Evolutionary conservation across 2,797 vertebrate genomes (phyloP).

Genomic region (Chromobotia macracanthus): DNA sequence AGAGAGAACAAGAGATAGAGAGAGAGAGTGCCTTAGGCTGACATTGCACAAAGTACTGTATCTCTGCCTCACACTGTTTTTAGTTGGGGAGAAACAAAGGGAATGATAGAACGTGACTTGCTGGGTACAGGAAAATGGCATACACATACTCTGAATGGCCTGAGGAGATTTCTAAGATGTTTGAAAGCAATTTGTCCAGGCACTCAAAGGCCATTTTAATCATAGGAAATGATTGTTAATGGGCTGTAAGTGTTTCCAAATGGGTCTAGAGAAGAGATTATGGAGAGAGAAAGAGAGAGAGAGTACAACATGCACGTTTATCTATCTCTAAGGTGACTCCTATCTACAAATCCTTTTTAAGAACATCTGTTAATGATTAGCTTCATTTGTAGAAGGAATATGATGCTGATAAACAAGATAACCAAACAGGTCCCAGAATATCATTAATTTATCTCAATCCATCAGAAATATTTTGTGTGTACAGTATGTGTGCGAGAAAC

Average conservation of each 20-base stretch:
- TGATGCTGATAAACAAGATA: not conserved
- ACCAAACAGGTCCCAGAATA: not conserved
- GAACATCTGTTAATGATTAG: not conserved
- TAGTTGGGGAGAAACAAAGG: slow-evolving; percentile 21
- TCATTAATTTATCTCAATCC: slow-evolving; percentile 1
- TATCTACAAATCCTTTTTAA: not conserved
- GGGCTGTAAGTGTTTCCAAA: slow-evolving; percentile 56
- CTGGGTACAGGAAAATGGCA: not conserved
- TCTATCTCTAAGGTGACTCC: slow-evolving; percentile 16
- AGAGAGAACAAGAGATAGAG: slow-evolving; percentile 6
- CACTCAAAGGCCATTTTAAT: slow-evolving; percentile 52
- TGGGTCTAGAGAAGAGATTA: slow-evolving; percentile 37
- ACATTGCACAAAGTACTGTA: slow-evolving; percentile 1
- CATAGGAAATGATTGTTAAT: slow-evolving; percentile 56
- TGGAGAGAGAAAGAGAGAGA: not conserved
- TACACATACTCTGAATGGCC: slow-evolving; percentile 38
- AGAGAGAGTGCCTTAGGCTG: slow-evolving; percentile 21
- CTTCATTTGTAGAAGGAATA: slow-evolving; percentile 17
- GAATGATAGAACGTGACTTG: slow-evolving; percentile 34
- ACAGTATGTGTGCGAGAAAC: not conserved
- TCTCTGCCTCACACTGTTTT: slow-evolving; percentile 24
- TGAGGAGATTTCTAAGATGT: slow-evolving; percentile 48
- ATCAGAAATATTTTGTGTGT: not conserved
- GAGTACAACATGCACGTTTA: not conserved
- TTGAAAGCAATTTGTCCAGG: slow-evolving; percentile 57